Evolutionary conservation across 37 sponge, comb jelly and placozoan genomes (phyloP).

Genomic region (Oscarella lobularis): DNA sequence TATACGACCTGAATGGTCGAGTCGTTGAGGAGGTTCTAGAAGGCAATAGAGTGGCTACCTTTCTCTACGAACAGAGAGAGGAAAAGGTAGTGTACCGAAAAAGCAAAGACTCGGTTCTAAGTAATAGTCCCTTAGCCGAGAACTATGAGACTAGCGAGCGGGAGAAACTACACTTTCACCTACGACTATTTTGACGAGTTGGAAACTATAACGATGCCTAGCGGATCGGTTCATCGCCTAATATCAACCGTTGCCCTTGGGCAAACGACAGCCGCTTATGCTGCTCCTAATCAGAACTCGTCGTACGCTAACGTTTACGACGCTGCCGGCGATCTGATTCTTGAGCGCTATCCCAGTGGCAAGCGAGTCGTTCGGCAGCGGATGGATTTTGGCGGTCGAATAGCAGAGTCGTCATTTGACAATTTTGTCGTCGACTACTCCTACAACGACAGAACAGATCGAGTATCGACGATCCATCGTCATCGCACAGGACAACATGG

Average conservation of each 20-base stretch:
- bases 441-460: not conserved
- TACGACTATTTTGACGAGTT: too few relatives aligned
- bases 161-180: too few relatives aligned
- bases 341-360: not conserved
- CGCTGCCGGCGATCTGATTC: not conserved
- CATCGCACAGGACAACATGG: too few relatives aligned
- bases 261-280: too few relatives aligned
- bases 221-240: too few relatives aligned
- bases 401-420: not conserved
- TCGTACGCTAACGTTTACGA: not conserved
- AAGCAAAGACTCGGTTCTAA: too few relatives aligned
- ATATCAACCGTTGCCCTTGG: too few relatives aligned
- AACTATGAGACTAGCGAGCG: too few relatives aligned
- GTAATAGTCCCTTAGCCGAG: too few relatives aligned
- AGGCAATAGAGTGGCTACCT: not conserved
- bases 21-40: not conserved
- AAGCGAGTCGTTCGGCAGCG: not conserved
- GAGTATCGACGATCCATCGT: not conserved
- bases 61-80: not conserved
- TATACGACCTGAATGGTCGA: not conserved
- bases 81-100: not conserved
- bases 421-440: not conserved
- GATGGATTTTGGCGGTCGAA: not conserved
- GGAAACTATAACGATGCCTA: too few relatives aligned
- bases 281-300: too few relatives aligned